Percentiles rank a stretch among this genome's conserved stretches.
These are phyloP conservation scores for Meloidogyne hapla DNA, from an alignment of 1,140 invertebrate genomes.

Conservation along the genomic window DNA sequence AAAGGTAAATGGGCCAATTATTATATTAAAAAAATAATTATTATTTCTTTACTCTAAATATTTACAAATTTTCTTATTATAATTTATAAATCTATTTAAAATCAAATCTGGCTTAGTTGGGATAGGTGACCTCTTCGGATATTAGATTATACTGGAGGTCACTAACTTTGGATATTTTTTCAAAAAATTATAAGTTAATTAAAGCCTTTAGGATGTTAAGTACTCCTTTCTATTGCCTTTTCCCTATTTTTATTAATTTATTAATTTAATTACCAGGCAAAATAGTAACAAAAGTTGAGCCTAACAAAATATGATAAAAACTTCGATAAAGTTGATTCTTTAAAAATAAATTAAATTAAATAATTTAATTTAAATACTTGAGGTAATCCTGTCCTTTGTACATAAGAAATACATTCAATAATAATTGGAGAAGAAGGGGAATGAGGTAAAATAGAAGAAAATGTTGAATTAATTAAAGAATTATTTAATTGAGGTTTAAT, in stretches of 20 bases:
- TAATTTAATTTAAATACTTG: conserved; percentile 32
- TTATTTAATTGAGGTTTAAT: neutral
- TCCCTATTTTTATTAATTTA: neutral
- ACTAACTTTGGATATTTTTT: too few relatives aligned
- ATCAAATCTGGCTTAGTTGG: too few relatives aligned
- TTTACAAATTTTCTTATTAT: too few relatives aligned
- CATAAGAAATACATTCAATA: conserved; percentile 14
- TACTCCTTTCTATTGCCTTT: too few relatives aligned
- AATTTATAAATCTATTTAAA: too few relatives aligned
- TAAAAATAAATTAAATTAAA: conserved; percentile 20
- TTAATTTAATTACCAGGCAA: conserved; percentile 48
- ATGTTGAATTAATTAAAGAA: neutral
- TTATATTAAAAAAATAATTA: too few relatives aligned
- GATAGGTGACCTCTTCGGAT: too few relatives aligned
- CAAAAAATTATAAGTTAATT: too few relatives aligned
- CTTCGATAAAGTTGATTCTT: conserved; percentile 58
- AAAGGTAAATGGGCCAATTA: neutral
- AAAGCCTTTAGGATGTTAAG: too few relatives aligned
- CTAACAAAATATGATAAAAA: conserved; percentile 58
- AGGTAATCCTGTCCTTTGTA: conserved; percentile 43
- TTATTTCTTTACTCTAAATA: too few relatives aligned
- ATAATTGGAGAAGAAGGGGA: neutral
- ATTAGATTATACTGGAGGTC: too few relatives aligned
- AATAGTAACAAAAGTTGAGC: conserved; percentile 57
- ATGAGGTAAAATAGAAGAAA: neutral